These are phyloP conservation scores for Tetheella fluctuosa DNA, from an alignment of 2,888 invertebrate species.

Conservation along the genomic window DNA sequence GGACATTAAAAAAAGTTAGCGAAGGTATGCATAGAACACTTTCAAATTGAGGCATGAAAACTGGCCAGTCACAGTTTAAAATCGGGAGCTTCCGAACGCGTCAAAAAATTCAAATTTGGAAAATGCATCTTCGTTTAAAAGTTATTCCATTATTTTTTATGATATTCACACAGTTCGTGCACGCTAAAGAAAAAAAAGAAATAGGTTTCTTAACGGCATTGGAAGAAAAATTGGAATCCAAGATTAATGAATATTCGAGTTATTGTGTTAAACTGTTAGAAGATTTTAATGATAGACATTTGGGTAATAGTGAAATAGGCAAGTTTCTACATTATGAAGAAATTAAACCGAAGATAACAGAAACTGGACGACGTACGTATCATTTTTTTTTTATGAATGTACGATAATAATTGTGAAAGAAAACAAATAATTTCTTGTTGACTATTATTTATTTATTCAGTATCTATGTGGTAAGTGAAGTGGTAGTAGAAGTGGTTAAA, in stretches of 20 bases:
- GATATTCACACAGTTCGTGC: slow-evolving; percentile 26
- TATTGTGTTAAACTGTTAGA: slow-evolving; percentile 51
- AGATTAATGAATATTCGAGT: slow-evolving; percentile 46
- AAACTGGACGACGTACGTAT: slow-evolving; percentile 48
- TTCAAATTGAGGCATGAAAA: slow-evolving; percentile 11
- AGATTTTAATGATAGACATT: slow-evolving; percentile 61
- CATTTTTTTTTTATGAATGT: slow-evolving; percentile 12
- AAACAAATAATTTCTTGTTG: too few relatives aligned
- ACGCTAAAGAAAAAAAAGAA: slow-evolving; percentile 20
- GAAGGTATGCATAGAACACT: slow-evolving; percentile 16
- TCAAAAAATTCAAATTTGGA: slow-evolving; percentile 20
- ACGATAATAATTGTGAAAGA: too few relatives aligned
- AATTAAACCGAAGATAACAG: slow-evolving; percentile 54
- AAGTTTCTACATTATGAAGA: slow-evolving; percentile 59
- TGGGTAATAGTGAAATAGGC: slow-evolving; percentile 60
- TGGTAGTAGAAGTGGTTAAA: too few relatives aligned
- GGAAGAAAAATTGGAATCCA: slow-evolving; percentile 50
- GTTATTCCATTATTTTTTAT: slow-evolving; percentile 28
- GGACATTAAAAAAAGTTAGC: not conserved
- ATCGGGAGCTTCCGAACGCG: slow-evolving; percentile 41
- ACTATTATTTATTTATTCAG: too few relatives aligned
- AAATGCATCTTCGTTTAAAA: slow-evolving; percentile 38
- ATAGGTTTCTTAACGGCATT: slow-evolving; percentile 34
- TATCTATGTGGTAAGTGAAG: too few relatives aligned
- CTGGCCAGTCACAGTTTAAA: slow-evolving; percentile 44